These are phyloP conservation scores for Enteromius mattozi DNA, from an alignment of 2,797 vertebrate species.

Conservation along the genomic window DNA sequence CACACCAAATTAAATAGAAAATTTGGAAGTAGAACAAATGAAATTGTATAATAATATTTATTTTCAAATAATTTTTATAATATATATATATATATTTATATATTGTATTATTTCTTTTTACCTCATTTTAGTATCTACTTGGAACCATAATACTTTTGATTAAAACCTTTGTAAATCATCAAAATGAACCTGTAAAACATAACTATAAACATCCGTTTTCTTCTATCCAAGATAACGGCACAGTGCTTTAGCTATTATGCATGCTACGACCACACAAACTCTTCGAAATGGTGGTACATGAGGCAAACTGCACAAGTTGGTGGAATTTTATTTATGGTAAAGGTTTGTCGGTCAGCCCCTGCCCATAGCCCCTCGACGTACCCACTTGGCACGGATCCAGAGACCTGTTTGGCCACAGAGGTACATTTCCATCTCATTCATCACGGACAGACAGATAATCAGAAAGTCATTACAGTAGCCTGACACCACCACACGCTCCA, in stretches of 20 bases:
- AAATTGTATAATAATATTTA: background rate
- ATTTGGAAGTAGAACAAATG: background rate
- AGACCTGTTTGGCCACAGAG: constrained; percentile 83
- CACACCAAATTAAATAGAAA: background rate
- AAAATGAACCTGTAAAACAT: background rate
- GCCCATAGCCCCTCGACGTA: constrained; percentile 66
- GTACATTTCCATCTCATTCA: constrained; percentile 99
- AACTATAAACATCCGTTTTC: background rate
- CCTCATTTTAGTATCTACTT: background rate
- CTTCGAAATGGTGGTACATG: background rate
- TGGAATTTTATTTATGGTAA: constrained; percentile 49
- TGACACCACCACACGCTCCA: constrained; percentile 87
- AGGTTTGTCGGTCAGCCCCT: constrained; percentile 33
- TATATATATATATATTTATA: too few species aligned
- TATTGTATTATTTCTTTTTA: background rate
- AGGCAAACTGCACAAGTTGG: background rate
- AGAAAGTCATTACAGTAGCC: constrained; percentile 98
- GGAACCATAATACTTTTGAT: background rate
- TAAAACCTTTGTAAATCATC: background rate
- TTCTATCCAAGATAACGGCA: background rate
- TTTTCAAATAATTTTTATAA: too few species aligned
- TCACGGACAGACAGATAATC: constrained; percentile 99
- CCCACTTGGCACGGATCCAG: constrained; percentile 82
- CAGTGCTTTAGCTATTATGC: background rate
- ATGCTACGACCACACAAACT: background rate